Evolutionary conservation across 2,888 invertebrate species (phyloP).

Genomic region (Julus scanicus): DNA sequence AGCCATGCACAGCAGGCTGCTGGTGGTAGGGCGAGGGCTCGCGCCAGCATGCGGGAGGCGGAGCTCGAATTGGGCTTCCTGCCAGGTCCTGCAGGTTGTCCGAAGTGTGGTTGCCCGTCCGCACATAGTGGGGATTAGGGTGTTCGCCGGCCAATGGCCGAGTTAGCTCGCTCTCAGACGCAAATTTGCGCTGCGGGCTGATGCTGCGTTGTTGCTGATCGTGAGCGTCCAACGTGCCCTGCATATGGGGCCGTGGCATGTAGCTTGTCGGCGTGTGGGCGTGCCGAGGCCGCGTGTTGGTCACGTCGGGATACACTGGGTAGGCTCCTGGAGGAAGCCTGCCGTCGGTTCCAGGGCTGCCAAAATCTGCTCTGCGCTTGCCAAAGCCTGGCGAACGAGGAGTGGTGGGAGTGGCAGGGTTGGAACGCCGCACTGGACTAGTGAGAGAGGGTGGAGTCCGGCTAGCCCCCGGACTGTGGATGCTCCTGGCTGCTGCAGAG

Average conservation of each 20-base stretch:
- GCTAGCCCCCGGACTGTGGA: slow-evolving; percentile 50
- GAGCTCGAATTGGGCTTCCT: slow-evolving; percentile 74
- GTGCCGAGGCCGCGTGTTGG: slow-evolving; percentile 50
- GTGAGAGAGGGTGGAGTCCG: slow-evolving; percentile 8
- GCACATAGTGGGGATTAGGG: slow-evolving; percentile 70
- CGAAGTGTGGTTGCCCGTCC: slow-evolving; percentile 57
- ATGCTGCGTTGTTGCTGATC: slow-evolving; percentile 63
- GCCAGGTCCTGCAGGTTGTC: slow-evolving; percentile 90
- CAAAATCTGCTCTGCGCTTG: slow-evolving; percentile 50
- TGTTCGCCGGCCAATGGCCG: slow-evolving; percentile 65
- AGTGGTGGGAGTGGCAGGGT: slow-evolving; percentile 50
- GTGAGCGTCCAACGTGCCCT: slow-evolving; percentile 58
- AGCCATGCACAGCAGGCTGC: slow-evolving; percentile 46
- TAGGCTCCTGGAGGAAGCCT: slow-evolving; percentile 17
- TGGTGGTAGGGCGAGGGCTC: slow-evolving; percentile 47
- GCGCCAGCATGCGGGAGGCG: background rate
- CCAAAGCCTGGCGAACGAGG: slow-evolving; percentile 49
- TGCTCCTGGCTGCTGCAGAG: slow-evolving; percentile 16
- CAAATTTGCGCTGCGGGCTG: slow-evolving; percentile 80
- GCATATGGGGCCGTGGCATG: slow-evolving; percentile 56
- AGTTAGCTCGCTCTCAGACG: slow-evolving; percentile 84
- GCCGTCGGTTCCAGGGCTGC: slow-evolving; percentile 10
- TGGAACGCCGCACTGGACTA: slow-evolving; percentile 56
- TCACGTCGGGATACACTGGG: slow-evolving; percentile 36
- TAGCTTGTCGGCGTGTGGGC: background rate